Evolutionary conservation across 2,888 invertebrate species (phyloP).

Genomic region (Ectropis crepuscularia): DNA sequence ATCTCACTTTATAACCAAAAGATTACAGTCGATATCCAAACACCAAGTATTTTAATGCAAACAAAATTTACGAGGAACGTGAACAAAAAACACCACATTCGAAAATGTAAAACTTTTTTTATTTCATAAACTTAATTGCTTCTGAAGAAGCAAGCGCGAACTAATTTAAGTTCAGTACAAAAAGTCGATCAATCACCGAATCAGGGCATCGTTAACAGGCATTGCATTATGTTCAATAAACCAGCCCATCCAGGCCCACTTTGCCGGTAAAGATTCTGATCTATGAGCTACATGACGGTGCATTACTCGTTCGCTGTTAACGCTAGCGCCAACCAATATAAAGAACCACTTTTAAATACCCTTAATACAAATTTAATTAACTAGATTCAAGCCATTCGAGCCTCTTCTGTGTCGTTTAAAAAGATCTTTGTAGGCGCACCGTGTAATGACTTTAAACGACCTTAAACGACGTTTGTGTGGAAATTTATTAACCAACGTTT

Average conservation of each 20-base stretch:
- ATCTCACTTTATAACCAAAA: too few species aligned
- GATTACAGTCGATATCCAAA: too few species aligned
- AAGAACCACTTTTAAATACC: constrained; percentile 72
- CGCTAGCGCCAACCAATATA: constrained; percentile 79
- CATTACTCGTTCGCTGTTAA: constrained; percentile 63
- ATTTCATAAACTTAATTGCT: constrained; percentile 53
- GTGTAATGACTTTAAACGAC: constrained; percentile 80
- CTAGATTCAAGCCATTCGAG: constrained; percentile 68
- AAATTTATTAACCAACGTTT: constrained; percentile 75
- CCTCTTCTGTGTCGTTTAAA: constrained; percentile 73
- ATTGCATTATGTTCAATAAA: constrained; percentile 77
- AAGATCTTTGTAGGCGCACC: constrained; percentile 74
- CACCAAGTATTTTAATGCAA: background rate
- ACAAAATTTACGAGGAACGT: background rate
- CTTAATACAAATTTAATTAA: constrained; percentile 83
- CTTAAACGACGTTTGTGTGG: constrained; percentile 70
- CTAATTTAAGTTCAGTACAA: constrained; percentile 64
- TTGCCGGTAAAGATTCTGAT: constrained; percentile 76
- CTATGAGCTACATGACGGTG: constrained; percentile 78
- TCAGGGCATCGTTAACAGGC: constrained; percentile 78
- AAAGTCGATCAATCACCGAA: constrained; percentile 80
- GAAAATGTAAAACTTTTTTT: constrained; percentile 17
- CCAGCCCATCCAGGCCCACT: constrained; percentile 71
- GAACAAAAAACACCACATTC: background rate
- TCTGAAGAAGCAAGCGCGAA: constrained; percentile 69